Evolutionary conservation across 1,140 invertebrate genomes (phyloP), one percentile per base, ranked within the genome.

Genomic region (Zaprionus nigranus): DNA sequence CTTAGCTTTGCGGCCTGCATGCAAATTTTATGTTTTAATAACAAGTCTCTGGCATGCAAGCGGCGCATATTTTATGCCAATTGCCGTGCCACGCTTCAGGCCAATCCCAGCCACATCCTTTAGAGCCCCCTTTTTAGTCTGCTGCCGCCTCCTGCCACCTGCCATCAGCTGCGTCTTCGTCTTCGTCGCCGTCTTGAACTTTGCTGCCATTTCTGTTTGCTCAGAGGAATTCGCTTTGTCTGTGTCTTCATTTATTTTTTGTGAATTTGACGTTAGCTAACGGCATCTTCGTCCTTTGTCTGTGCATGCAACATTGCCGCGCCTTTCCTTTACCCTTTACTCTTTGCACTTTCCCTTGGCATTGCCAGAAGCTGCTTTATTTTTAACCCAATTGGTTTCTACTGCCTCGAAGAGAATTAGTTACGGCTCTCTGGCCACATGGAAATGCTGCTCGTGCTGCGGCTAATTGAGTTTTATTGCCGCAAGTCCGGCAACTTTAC

Each of bases 11-110:
- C 56, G 85, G 81, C 81, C 72, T 88, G 85, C 84, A 90, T 88
- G 84, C 84, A 84, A 88, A 88, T 88, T 88, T 88, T 83, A 88
- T 88, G 85, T 84, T 88, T 88, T 88, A 88, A 88, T 88, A 88
- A 88, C 87, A 88, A 88, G 84, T 88, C 81, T 77, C 62, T 79
- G 85, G 81, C 84, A 88, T 88, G 84, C 84, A 88, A 90, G 85
- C 78, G 75, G 56, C 84, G 78, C 78, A 88, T 90, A 90, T 90
- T 90, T 88, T 84, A 88, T 90, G 81, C 84, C 84, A 81, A 79
- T 84, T 79, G 85, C 69, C 56, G 38, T 62, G 63, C 65, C 34
- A 66, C 20, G 65, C 65, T 69, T 60, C 58, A 36, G n/a, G 58
- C 58, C 63, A 53, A 60, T 26, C 46, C 22, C 30, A 34, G 38